These are phyloP conservation scores for Theodoxus fluviatilis DNA, from an alignment of 2,888 invertebrate genomes.

Conservation along the genomic window DNA sequence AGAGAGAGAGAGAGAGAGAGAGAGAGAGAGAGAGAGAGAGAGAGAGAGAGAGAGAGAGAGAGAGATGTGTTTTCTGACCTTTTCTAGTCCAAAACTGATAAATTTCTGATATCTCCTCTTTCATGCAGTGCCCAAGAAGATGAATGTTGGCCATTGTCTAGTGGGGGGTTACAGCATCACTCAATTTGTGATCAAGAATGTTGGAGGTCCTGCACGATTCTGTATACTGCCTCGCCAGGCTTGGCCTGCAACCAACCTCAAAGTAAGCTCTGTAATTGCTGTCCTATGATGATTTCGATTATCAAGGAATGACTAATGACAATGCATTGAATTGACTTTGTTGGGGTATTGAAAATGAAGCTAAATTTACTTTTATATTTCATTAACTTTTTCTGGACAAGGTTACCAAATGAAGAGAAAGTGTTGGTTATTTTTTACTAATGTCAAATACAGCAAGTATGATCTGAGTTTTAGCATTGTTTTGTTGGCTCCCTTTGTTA, in stretches of 20 bases:
- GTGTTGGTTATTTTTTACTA: not conserved
- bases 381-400: not conserved
- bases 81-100: too few species aligned
- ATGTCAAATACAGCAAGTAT: too few species aligned
- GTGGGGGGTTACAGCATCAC: slow-evolving; percentile 60
- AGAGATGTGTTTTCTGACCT: too few species aligned
- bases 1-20: not conserved
- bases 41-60: too few species aligned
- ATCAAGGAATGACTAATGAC: not conserved
- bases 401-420: not conserved
- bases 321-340: too few species aligned
- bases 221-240: slow-evolving; percentile 55
- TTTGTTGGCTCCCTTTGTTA: too few species aligned
- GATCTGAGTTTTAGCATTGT: too few species aligned
- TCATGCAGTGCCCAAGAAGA: slow-evolving; percentile 54
- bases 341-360: too few species aligned
- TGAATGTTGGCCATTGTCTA: slow-evolving; percentile 62
- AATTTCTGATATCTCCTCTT: slow-evolving; percentile 12
- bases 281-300: not conserved
- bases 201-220: slow-evolving; percentile 63
- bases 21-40: too few species aligned
- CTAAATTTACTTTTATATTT: too few species aligned
- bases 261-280: slow-evolving; percentile 42
- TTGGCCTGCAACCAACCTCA: slow-evolving; percentile 65
- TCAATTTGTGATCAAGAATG: slow-evolving; percentile 57